Evolutionary conservation across 2,113 vertebrate species (phyloP).

Genomic region (Connochaetes taurinus): DNA sequence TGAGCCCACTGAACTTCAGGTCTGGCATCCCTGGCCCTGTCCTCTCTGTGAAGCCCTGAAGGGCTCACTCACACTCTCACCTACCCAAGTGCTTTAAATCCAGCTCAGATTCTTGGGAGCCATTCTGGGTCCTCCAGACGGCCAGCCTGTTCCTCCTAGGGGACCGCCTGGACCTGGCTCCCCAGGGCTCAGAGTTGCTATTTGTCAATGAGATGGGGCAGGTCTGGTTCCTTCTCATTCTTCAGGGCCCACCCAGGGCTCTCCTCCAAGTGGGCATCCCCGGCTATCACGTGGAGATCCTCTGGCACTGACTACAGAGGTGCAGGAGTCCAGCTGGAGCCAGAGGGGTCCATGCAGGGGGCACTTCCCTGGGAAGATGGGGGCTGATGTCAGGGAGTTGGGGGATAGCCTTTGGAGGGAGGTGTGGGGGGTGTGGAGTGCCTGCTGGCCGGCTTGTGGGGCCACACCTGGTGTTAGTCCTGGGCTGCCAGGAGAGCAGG

Average conservation of each 20-base stretch:
- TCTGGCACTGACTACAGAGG: neutral
- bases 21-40: neutral
- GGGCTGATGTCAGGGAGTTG: neutral
- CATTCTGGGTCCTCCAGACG: neutral
- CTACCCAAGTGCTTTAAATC: neutral
- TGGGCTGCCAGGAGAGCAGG: neutral
- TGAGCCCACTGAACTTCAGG: neutral
- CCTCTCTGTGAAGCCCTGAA: neutral
- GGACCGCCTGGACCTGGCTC: neutral
- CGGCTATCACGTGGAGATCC: neutral
- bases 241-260: neutral
- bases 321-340: neutral
- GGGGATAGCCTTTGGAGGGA: neutral
- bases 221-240: neutral
- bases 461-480: rapidly evolving
- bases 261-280: neutral
- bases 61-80: too few species aligned
- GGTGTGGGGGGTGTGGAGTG: too few species aligned
- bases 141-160: neutral
- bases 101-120: neutral
- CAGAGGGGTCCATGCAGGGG: neutral
- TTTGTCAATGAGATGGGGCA: neutral
- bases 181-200: neutral
- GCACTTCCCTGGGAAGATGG: neutral
- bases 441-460: neutral